Conservation (phyloP, 2,113 vertebrate species). For the Myotis brandtii region DNA sequence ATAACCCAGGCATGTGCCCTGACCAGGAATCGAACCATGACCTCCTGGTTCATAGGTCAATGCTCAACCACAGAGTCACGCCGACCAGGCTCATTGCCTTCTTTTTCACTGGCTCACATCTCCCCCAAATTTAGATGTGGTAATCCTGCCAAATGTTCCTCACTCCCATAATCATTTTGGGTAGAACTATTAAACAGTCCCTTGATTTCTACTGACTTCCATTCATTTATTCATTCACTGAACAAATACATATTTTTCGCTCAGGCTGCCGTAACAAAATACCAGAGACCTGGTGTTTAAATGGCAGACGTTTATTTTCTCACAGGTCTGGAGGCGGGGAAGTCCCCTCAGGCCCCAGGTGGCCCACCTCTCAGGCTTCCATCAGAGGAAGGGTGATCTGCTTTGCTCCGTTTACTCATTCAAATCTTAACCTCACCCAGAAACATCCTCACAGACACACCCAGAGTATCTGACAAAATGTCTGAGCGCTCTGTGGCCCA, state of each 20-base stretch:
- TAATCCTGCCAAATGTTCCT: background rate
- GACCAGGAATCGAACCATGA: no score
- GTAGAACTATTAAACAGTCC: background rate
- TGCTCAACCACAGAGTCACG: no score
- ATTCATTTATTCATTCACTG: background rate
- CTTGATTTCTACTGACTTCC: slow-evolving; percentile 29
- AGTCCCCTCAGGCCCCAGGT: background rate
- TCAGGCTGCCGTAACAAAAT: background rate
- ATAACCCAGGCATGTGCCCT: no score
- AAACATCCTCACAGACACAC: background rate
- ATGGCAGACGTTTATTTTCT: background rate
- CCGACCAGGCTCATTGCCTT: background rate
- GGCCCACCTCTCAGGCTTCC: background rate
- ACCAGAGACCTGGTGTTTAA: background rate
- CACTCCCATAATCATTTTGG: background rate
- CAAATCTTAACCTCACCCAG: background rate
- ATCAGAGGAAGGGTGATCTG: background rate
- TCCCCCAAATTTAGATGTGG: background rate
- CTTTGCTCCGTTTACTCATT: background rate
- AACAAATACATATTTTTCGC: background rate
- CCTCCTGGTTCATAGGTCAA: no score
- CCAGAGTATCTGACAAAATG: background rate
- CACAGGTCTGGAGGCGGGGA: background rate
- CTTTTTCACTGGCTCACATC: background rate
- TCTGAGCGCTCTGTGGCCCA: background rate